Conservation (phyloP, 1,140 invertebrate genomes). For the Trissolcus basalis region DNA sequence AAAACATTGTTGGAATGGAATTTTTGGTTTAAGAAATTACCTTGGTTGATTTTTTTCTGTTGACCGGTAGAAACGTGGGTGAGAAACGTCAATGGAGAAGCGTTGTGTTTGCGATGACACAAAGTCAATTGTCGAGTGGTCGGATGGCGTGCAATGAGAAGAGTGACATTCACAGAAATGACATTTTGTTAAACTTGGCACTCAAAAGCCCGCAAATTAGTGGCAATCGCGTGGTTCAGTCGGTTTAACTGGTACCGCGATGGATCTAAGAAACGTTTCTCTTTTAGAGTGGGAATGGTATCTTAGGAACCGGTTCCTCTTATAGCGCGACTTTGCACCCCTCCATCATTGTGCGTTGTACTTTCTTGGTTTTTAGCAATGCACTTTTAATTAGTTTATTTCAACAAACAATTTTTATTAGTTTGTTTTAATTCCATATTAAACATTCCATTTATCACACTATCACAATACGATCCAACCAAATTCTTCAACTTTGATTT, state of each 20-base stretch:
- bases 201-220: slow-evolving; percentile 43
- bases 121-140: too few relatives aligned
- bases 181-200: slow-evolving; percentile 39
- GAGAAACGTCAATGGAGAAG: background rate
- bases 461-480: too few relatives aligned
- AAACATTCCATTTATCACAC: too few relatives aligned
- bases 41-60: background rate
- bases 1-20: too few relatives aligned
- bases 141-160: background rate
- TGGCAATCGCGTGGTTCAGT: slow-evolving; percentile 25
- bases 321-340: slow-evolving; percentile 51
- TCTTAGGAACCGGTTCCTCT: slow-evolving; percentile 59
- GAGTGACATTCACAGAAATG: slow-evolving; percentile 38
- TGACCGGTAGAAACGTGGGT: too few relatives aligned
- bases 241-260: slow-evolving; percentile 39
- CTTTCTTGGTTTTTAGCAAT: slow-evolving; percentile 56
- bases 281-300: slow-evolving; percentile 59
- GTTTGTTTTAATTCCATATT: background rate
- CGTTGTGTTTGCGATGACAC: too few relatives aligned
- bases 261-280: slow-evolving; percentile 55
- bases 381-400: slow-evolving; percentile 40
- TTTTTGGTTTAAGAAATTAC: background rate
- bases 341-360: slow-evolving; percentile 45
- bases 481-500: too few relatives aligned
- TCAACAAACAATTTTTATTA: slow-evolving; percentile 20